These are phyloP conservation scores for Onychostruthus taczanowskii DNA, from an alignment of 2,113 vertebrate species.

Conservation along the genomic window DNA sequence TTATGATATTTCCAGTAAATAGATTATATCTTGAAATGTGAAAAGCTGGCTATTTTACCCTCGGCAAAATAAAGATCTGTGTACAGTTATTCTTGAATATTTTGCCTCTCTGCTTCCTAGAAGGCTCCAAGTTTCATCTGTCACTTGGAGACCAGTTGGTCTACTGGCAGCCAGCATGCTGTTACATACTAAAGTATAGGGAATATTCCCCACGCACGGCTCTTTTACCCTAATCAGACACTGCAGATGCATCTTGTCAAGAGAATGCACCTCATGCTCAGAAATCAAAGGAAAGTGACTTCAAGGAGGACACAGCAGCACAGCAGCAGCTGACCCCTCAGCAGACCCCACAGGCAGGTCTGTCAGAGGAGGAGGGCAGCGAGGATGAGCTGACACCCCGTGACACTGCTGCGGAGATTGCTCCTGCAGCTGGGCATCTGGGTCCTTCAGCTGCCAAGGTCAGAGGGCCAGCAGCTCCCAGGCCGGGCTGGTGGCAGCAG, in stretches of 20 bases:
- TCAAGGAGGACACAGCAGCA: conserved; percentile 40
- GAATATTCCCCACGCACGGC: neutral
- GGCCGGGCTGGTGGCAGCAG: neutral
- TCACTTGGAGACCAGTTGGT: conserved; percentile 4
- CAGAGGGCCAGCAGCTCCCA: conserved; percentile 20
- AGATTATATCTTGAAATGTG: neutral
- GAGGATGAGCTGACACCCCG: conserved; percentile 37
- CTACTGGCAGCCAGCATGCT: neutral
- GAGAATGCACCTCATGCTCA: conserved; percentile 47
- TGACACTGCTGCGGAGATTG: conserved; percentile 53
- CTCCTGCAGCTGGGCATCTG: conserved; percentile 64
- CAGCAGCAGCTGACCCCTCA: conserved; percentile 52
- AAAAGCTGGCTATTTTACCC: neutral
- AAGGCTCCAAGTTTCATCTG: conserved; percentile 2
- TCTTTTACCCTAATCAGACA: conserved; percentile 43
- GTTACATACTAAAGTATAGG: neutral
- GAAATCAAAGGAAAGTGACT: conserved; percentile 64
- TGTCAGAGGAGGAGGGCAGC: conserved; percentile 40
- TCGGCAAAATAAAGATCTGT: neutral
- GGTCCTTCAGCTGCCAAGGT: conserved; percentile 61
- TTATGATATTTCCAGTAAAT: conserved; percentile 14
- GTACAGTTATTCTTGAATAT: neutral
- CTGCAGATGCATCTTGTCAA: conserved; percentile 66
- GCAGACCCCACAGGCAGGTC: conserved; percentile 65
- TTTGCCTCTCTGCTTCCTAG: conserved; percentile 16